phyloP scores from a whole-genome alignment of 2,113 vertebrate genomes.

The Hiodon tergisus region DNA sequence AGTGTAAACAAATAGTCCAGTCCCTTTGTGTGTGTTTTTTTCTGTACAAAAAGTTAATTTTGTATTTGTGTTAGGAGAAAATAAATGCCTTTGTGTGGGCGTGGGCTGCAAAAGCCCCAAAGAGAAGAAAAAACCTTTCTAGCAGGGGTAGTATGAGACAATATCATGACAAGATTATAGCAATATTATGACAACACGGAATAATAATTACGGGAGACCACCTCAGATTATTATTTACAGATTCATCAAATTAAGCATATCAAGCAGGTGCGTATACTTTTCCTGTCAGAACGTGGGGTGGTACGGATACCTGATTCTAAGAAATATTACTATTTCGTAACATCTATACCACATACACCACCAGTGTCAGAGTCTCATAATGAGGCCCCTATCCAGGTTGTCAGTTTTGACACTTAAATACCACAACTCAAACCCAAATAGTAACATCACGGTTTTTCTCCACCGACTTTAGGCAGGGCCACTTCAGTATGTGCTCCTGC shows the following conservation, averaged over 20 bases:
- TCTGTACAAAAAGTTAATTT: too few species aligned
- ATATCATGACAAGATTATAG: too few species aligned
- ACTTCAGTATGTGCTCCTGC: neutral
- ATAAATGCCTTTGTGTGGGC: too few species aligned
- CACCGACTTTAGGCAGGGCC: too few species aligned
- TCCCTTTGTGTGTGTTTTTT: too few species aligned
- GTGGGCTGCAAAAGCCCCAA: neutral
- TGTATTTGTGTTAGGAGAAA: too few species aligned
- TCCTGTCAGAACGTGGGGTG: too few species aligned
- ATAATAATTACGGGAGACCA: neutral
- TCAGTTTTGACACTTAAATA: neutral
- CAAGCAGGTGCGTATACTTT: neutral
- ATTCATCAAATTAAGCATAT: slow-evolving; percentile 1
- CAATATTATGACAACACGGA: neutral
- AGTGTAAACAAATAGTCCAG: too few species aligned
- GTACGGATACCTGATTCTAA: too few species aligned
- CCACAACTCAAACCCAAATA: neutral
- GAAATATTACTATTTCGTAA: too few species aligned
- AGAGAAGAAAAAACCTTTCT: neutral
- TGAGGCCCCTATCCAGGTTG: neutral
- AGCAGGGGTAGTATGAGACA: neutral
- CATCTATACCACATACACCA: too few species aligned
- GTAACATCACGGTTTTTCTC: neutral
- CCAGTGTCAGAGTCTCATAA: neutral
- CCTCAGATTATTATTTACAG: neutral